Conservation (phyloP, 1,140 invertebrate species). For the Dinothrombium tinctorium region DNA sequence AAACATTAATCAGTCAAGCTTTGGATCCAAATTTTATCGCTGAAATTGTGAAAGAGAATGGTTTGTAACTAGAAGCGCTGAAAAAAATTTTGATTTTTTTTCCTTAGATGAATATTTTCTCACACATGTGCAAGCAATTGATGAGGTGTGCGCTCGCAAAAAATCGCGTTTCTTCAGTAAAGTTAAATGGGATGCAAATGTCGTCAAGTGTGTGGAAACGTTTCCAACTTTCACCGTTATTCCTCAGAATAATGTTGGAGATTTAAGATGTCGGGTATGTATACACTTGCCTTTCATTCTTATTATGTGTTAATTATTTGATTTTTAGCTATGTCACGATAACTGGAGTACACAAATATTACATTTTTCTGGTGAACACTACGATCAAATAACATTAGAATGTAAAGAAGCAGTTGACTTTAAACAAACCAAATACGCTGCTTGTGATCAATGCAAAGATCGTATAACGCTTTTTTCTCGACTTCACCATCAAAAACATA, state of each 20-base stretch:
- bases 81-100: too few relatives aligned
- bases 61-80: constrained; percentile 25
- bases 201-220: constrained; percentile 36
- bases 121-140: constrained; percentile 55
- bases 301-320: neutral
- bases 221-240: constrained; percentile 51
- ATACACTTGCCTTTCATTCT: neutral
- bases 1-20: constrained; percentile 65
- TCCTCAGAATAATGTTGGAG: constrained; percentile 8
- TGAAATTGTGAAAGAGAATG: constrained; percentile 69
- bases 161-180: constrained; percentile 37
- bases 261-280: constrained; percentile 14
- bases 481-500: constrained; percentile 62
- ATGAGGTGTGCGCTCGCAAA: constrained; percentile 46
- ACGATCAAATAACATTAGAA: constrained; percentile 50
- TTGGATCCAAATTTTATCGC: constrained; percentile 63
- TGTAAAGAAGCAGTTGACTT: constrained; percentile 38
- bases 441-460: constrained; percentile 47
- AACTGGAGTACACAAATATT: constrained; percentile 33
- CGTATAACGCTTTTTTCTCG: constrained; percentile 48
- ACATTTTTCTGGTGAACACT: constrained; percentile 52
- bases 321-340: constrained; percentile 17
- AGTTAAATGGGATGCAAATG: constrained; percentile 31
- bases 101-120: constrained; percentile 61
- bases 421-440: constrained; percentile 45